phyloP scores from a whole-genome alignment of 1,140 invertebrate species.

The Papilio xuthus region DNA sequence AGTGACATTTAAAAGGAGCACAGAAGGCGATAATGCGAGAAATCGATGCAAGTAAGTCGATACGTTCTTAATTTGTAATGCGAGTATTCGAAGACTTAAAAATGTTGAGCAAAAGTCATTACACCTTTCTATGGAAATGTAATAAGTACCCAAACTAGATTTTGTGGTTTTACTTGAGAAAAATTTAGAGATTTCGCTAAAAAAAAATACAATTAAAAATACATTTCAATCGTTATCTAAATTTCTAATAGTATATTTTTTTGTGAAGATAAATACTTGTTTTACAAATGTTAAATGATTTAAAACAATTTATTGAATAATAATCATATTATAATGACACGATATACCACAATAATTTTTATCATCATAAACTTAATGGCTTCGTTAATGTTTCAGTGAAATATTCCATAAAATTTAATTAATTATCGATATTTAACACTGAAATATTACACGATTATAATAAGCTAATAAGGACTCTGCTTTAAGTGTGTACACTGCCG shows the following conservation, averaged over 20 bases:
- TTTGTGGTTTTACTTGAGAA: too few relatives aligned
- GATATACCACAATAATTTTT: slow-evolving; percentile 1
- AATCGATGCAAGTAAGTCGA: slow-evolving; percentile 25
- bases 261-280: too few relatives aligned
- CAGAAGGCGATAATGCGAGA: slow-evolving; percentile 20
- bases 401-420: not conserved
- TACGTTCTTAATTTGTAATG: slow-evolving; percentile 27
- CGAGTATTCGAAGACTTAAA: slow-evolving; percentile 27
- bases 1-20: slow-evolving; percentile 24
- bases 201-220: too few relatives aligned
- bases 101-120: not conserved
- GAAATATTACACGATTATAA: slow-evolving; percentile 16
- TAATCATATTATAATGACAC: slow-evolving; percentile 11
- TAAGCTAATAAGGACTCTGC: slow-evolving; percentile 30
- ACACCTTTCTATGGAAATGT: slow-evolving; percentile 14
- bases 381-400: slow-evolving; percentile 10
- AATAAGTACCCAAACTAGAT: not conserved
- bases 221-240: not conserved
- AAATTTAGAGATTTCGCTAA: too few relatives aligned
- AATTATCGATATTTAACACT: not conserved
- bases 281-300: too few relatives aligned
- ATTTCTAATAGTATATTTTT: not conserved
- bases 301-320: not conserved
- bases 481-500: slow-evolving; percentile 31
- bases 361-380: not conserved